Percentiles rank a stretch among this genome's conserved stretches.
phyloP scores from a whole-genome alignment of 2,113 vertebrate species.

The Sula dactylatra region DNA sequence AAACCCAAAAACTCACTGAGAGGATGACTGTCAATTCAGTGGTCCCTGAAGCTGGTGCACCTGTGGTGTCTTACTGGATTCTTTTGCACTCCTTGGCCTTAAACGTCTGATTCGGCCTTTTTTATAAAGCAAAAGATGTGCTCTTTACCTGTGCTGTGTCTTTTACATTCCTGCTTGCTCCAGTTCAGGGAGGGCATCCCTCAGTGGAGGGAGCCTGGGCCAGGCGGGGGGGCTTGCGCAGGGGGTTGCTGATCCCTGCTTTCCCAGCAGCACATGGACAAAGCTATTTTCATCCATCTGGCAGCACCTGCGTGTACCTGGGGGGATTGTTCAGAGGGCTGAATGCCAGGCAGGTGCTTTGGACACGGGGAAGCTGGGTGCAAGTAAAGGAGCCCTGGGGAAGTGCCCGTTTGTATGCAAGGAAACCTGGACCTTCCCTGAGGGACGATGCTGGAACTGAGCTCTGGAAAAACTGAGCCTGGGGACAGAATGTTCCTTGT shows the following conservation, averaged over 20 bases:
- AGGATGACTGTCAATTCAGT: neutral
- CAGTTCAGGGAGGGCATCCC: neutral
- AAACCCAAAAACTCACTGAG: neutral
- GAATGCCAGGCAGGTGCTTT: neutral
- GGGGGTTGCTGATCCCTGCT: neutral
- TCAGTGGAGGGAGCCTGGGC: neutral
- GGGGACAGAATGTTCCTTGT: neutral
- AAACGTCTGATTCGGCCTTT: neutral
- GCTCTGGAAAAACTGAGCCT: neutral
- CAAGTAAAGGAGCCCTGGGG: neutral
- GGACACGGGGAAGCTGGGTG: neutral
- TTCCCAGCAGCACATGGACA: neutral
- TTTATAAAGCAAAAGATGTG: slow-evolving; percentile 39
- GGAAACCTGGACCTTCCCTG: neutral
- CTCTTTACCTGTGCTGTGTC: neutral
- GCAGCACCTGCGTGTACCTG: rapidly evolving
- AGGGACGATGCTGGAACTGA: neutral
- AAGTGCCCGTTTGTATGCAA: neutral
- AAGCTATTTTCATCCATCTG: rapidly evolving
- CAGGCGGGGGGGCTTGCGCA: rapidly evolving
- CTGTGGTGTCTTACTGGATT: neutral
- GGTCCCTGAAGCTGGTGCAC: neutral
- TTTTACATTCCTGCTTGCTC: neutral
- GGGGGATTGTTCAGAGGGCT: neutral
- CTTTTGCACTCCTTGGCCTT: slow-evolving; percentile 21